Base-by-base conservation (phyloP, 1,140 invertebrate species). In the Drosophila jambulina region DNA sequence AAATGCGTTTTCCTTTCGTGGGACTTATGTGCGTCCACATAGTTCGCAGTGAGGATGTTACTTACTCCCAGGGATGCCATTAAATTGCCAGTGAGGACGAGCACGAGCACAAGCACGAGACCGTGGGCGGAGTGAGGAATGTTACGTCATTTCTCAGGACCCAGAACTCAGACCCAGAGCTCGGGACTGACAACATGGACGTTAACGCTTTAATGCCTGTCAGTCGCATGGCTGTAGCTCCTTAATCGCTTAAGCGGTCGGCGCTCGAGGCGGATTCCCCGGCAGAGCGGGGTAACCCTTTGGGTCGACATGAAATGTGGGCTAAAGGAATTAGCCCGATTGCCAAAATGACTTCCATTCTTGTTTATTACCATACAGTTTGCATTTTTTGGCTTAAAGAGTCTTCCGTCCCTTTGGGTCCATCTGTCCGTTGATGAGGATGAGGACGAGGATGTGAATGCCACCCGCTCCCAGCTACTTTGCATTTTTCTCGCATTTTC, bases 351-450 rank as follows among this genome's bases (percentile, higher is more conserved):
- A 78, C 75, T 61, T 53, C 58, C 56, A 57, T 78, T 54, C 45
- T 45, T 64, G 64, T 79, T 79, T 86, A 75, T 79, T 87, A 79
- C 85, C 78, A 77, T 75, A 80, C 70, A 59, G 77, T 76, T 61
- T 49, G 58, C 54, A 64, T 82, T 82, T 71, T 64, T 56, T 65
- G 74, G 75, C 75, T 77, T 78, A 38, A 70, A 68, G 38, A n/a
- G 23, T 29, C 29, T 32, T 34, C 46, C 46, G 46, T 70, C 67
- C 36, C 29, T 23, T 42, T 13, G 57, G 62, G 60, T 64, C 57
- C 62, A 19, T 7, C 29, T 56, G 29, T 61, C 63, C 29, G 4
- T 60, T n/a, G 25, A 48, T 51, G 43, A n/a, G 64, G 15, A 54
- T 60, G 42, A 15, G 64, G 8, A 51, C 34, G 49, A 7, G 48